phyloP scores from a whole-genome alignment of 2,888 invertebrate species.

The Cabera pusaria region DNA sequence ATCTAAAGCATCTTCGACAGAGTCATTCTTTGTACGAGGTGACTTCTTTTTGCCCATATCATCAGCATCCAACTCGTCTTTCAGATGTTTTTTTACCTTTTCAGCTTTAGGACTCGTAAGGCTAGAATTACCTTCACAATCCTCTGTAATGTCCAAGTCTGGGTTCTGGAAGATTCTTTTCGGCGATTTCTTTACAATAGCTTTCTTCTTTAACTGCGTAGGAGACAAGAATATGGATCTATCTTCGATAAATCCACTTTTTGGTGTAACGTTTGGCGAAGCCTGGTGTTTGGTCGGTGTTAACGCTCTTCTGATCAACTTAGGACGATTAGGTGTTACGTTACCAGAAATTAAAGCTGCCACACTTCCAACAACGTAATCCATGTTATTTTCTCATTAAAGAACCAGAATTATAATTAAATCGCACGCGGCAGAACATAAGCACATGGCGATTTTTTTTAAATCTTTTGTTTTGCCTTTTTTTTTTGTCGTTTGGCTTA shows the following conservation, averaged over 20 bases:
- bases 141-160: slow-evolving; percentile 56
- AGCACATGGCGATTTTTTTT: slow-evolving; percentile 50
- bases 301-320: slow-evolving; percentile 61
- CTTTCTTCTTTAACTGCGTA: slow-evolving; percentile 70
- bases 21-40: slow-evolving; percentile 22
- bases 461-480: slow-evolving; percentile 23
- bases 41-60: slow-evolving; percentile 29
- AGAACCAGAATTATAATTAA: slow-evolving; percentile 22
- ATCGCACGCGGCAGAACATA: slow-evolving; percentile 8
- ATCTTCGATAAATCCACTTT: slow-evolving; percentile 67
- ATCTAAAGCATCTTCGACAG: slow-evolving; percentile 5
- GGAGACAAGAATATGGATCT: slow-evolving; percentile 73
- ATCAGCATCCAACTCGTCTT: slow-evolving; percentile 54
- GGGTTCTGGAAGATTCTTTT: slow-evolving; percentile 73
- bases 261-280: slow-evolving; percentile 74
- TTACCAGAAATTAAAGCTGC: slow-evolving; percentile 83
- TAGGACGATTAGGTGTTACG: slow-evolving; percentile 80
- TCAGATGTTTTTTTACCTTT: slow-evolving; percentile 71
- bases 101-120: slow-evolving; percentile 60
- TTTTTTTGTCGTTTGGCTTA: slow-evolving; percentile 28
- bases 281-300: slow-evolving; percentile 73
- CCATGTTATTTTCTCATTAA: slow-evolving; percentile 49
- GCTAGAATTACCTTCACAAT: slow-evolving; percentile 39
- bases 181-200: slow-evolving; percentile 72
- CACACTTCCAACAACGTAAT: slow-evolving; percentile 82